These are phyloP conservation scores for Parthenolecanium corni DNA, from an alignment of 2,888 invertebrate genomes.

Conservation along the genomic window DNA sequence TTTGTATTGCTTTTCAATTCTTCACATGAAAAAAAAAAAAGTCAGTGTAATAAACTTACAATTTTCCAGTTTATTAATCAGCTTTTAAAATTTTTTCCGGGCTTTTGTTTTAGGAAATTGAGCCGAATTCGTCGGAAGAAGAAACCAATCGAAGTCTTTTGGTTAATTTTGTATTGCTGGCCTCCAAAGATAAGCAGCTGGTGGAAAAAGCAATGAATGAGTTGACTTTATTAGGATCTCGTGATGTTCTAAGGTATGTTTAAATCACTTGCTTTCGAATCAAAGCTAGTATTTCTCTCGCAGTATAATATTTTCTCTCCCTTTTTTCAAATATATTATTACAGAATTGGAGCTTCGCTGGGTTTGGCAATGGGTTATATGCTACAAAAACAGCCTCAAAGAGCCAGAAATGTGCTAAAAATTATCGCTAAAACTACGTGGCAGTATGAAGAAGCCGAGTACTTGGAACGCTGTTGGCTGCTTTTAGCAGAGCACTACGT, in stretches of 20 bases:
- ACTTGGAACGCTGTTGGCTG: slow-evolving; percentile 89
- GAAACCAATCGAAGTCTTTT: slow-evolving; percentile 57
- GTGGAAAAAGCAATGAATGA: slow-evolving; percentile 76
- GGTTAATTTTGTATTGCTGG: slow-evolving; percentile 68
- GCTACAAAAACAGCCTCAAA: slow-evolving; percentile 75
- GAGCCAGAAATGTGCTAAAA: slow-evolving; percentile 87
- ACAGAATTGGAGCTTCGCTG: slow-evolving; percentile 35
- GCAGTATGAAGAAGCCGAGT: slow-evolving; percentile 93
- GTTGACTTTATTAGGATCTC: slow-evolving; percentile 50
- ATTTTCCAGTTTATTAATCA: no score
- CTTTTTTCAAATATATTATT: no score
- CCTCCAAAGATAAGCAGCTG: slow-evolving; percentile 69
- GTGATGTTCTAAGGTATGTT: slow-evolving; percentile 11
- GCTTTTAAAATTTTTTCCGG: no score
- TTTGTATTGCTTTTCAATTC: no score
- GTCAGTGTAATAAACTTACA: no score
- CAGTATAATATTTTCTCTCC: background rate
- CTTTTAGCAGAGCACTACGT: slow-evolving; percentile 83
- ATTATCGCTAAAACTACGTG: slow-evolving; percentile 71
- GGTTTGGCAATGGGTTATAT: slow-evolving; percentile 34
- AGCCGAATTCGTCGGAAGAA: slow-evolving; percentile 51
- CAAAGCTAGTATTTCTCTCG: background rate
- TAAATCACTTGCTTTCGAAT: background rate
- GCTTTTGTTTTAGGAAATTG: slow-evolving; percentile 54
- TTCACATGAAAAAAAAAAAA: no score